phyloP scores from a whole-genome alignment of 2,888 invertebrate genomes.

The Lycaena phlaeas region DNA sequence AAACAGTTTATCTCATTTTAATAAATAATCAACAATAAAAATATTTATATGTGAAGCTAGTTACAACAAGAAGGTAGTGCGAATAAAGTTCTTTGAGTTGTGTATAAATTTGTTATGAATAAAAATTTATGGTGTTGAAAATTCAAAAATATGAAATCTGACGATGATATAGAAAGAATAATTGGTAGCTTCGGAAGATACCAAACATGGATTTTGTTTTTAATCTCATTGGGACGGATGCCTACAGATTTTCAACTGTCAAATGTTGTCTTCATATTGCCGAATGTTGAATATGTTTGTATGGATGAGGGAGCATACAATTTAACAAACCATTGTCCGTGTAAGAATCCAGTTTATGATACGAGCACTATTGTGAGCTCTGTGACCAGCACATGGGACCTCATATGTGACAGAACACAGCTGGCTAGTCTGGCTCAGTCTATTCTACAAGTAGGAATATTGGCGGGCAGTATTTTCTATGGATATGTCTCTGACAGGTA shows the following conservation, averaged over 20 bases:
- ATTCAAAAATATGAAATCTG: slow-evolving; percentile 23
- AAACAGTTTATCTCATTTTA: too few relatives aligned
- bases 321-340: slow-evolving; percentile 51
- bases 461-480: slow-evolving; percentile 68
- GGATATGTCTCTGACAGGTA: slow-evolving; percentile 67
- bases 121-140: too few relatives aligned
- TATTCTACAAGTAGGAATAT: slow-evolving; percentile 69
- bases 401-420: slow-evolving; percentile 71
- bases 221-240: slow-evolving; percentile 63
- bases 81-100: too few relatives aligned
- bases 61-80: too few relatives aligned
- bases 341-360: slow-evolving; percentile 65
- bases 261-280: slow-evolving; percentile 72
- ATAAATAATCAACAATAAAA: too few relatives aligned
- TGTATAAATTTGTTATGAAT: too few relatives aligned
- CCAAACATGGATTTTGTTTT: slow-evolving; percentile 63
- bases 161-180: slow-evolving; percentile 49
- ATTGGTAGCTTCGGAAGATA: slow-evolving; percentile 71
- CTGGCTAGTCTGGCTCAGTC: slow-evolving; percentile 71
- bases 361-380: slow-evolving; percentile 64
- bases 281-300: slow-evolving; percentile 63
- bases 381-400: slow-evolving; percentile 74
- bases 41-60: too few relatives aligned
- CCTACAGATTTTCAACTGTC: slow-evolving; percentile 72
- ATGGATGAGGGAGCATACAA: slow-evolving; percentile 40